Evolutionary conservation across 2,797 vertebrate genomes (phyloP).

Genomic region (Eulemur albifrons): DNA sequence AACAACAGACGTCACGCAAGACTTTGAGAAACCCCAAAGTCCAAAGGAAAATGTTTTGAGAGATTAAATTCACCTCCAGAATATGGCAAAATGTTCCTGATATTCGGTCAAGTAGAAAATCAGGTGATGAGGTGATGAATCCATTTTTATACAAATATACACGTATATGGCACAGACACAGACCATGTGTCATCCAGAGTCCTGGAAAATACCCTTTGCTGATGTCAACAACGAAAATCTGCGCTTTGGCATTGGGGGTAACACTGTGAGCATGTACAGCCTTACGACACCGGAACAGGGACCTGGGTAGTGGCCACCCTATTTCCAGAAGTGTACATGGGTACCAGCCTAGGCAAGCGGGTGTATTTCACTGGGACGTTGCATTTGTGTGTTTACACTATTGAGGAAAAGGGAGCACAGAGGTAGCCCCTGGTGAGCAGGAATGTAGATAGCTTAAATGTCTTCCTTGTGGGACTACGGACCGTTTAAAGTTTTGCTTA

Average conservation of each 20-base stretch:
- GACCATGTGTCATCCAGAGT: not conserved
- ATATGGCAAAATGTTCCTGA: constrained; percentile 49
- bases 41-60: not conserved
- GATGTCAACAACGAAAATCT: not conserved
- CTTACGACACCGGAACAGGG: not conserved
- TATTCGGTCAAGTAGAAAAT: not conserved
- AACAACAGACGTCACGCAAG: not conserved
- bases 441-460: not conserved
- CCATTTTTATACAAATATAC: not conserved
- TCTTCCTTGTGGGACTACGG: not conserved
- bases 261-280: not conserved
- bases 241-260: not conserved
- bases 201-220: not conserved
- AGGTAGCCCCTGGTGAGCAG: not conserved
- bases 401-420: not conserved
- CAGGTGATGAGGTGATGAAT: not conserved
- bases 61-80: constrained; percentile 85
- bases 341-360: not conserved
- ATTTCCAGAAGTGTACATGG: not conserved
- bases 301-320: not conserved
- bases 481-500: not conserved
- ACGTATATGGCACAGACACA: not conserved
- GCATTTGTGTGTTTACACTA: not conserved
- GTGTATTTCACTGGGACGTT: not conserved
- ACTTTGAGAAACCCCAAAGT: not conserved